These are phyloP conservation scores for Drosophila sucinea DNA, from an alignment of 1,140 invertebrate genomes.

Conservation along the genomic window DNA sequence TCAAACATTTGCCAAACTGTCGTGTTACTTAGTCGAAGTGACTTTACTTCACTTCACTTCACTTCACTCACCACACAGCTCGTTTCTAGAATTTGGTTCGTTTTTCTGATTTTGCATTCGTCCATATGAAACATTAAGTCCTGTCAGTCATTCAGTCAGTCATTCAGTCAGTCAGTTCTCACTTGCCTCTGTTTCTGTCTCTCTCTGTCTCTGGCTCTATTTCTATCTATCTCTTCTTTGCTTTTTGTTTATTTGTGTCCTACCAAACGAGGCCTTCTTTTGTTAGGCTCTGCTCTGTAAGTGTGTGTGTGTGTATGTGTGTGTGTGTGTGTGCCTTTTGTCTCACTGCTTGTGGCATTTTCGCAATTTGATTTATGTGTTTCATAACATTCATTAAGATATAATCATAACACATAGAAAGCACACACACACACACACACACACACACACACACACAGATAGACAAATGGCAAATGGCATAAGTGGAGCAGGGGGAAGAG, in stretches of 20 bases:
- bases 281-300: slow-evolving; percentile 25
- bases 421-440: slow-evolving; percentile 30
- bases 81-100: slow-evolving; percentile 7
- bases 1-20: slow-evolving; percentile 75
- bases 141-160: slow-evolving; percentile 11
- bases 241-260: slow-evolving; percentile 21
- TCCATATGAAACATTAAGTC: slow-evolving; percentile 61
- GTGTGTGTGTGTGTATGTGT: not conserved
- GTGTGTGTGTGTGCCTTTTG: slow-evolving; percentile 48
- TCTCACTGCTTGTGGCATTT: slow-evolving; percentile 70
- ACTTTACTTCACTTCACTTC: slow-evolving; percentile 16
- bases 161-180: too few relatives aligned
- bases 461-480: not conserved
- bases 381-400: slow-evolving; percentile 80
- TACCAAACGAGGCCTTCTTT: slow-evolving; percentile 13
- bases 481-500: slow-evolving; percentile 26
- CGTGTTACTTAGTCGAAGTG: slow-evolving; percentile 56
- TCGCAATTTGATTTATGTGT: slow-evolving; percentile 79
- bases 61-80: not conserved
- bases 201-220: not conserved
- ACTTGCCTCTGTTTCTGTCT: not conserved
- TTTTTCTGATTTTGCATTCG: slow-evolving; percentile 72
- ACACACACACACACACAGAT: too few relatives aligned
- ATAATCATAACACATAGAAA: slow-evolving; percentile 76
- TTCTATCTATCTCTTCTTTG: not conserved